Evolutionary conservation across 2,797 vertebrate genomes (phyloP).

Genomic region (Chloroceryle amazona): DNA sequence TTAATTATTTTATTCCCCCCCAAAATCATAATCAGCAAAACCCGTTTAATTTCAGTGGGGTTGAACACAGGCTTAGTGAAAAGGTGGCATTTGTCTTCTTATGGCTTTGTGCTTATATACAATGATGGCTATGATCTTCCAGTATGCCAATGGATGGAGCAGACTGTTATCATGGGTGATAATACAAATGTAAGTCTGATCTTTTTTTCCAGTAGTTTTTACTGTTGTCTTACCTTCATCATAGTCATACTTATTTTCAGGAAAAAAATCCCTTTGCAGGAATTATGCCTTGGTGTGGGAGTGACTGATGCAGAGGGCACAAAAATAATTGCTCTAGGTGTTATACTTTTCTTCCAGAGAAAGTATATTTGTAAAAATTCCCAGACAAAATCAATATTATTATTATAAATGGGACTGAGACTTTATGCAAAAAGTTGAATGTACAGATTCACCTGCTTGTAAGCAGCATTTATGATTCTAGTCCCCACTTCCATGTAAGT

Average conservation of each 20-base stretch:
- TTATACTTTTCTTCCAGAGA: background rate
- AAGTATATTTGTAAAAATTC: background rate
- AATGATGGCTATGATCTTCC: background rate
- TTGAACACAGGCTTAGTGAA: background rate
- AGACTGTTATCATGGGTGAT: background rate
- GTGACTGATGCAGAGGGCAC: background rate
- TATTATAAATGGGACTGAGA: background rate
- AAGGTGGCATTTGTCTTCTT: rapidly evolving
- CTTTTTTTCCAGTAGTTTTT: background rate
- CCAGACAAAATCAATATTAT: background rate
- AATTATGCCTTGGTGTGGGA: background rate
- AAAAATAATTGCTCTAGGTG: background rate
- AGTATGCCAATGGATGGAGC: background rate
- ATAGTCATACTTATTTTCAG: background rate
- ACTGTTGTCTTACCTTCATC: background rate
- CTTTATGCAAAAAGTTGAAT: background rate
- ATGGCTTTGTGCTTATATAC: background rate
- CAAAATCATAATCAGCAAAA: background rate
- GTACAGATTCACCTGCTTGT: background rate
- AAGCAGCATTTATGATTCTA: background rate
- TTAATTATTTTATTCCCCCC: no score
- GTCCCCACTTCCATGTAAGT: rapidly evolving
- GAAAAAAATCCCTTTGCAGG: background rate
- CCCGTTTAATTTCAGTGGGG: background rate
- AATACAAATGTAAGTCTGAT: background rate